Evolutionary conservation across 2,113 vertebrate species (phyloP), one percentile per base, ranked within the genome.

Genomic region (Glaucidium brasilianum): DNA sequence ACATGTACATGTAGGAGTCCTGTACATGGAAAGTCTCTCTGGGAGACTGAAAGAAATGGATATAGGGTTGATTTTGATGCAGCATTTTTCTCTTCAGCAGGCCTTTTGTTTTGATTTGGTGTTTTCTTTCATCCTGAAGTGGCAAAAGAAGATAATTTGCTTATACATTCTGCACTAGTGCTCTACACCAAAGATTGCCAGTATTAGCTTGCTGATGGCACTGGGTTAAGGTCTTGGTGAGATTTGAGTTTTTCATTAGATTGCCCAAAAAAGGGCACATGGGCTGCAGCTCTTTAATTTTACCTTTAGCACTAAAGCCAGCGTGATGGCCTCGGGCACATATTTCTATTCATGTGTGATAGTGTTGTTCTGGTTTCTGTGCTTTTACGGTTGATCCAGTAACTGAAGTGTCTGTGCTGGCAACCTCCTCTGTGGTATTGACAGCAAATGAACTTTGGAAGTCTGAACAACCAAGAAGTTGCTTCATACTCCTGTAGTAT

Each of bases 71-170:
- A 15, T 87, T 74, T 52, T 0, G 2, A 22, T 68, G 41, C 11
- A 53, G 26, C 6, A 1, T 27, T 15, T 27, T 15, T 20, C 60
- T 62, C 41, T 56, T 52, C 35, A 37, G 10, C 22, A 68, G 10
- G 9, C 26, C 5, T 80, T 49, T 43, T 0, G 0, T 60, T 85
- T 26, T 27, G 18, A 15, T 59, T 59, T 1, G 1, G 3, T 53
- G 32, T 35, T 81, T 71, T 71, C 37, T 62, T 90, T 47, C 30
- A 15, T 25, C 25, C 59, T 60, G 0, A 50, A 75, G 41, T 47
- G 26, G 3, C 34, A 66, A 3, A 43, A 75, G 29, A 21, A 6
- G 20, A 71, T 67, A 58, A 16, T 3, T 7, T n/a, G 12, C 12
- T 47, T 20, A 75, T 26, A 25, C 19, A 39, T 81, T 21, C 15